Conservation (phyloP, 2,797 vertebrate genomes). For the Etheostoma perlongum region DNA sequence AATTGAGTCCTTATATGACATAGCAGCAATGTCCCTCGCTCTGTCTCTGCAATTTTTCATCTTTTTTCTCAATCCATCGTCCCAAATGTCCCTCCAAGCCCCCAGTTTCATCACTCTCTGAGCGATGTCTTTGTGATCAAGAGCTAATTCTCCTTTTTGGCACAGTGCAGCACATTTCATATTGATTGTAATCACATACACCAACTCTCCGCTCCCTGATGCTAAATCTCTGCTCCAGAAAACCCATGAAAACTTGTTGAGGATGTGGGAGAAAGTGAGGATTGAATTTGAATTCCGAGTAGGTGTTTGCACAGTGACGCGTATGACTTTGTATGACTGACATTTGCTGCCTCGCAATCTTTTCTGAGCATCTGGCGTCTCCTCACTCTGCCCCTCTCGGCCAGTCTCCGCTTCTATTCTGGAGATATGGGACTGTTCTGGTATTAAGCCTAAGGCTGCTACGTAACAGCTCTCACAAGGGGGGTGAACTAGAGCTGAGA, state of each 20-base stretch:
- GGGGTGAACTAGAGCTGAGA: slow-evolving; percentile 27
- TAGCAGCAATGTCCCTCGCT: not conserved
- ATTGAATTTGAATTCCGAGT: slow-evolving; percentile 27
- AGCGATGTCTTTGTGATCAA: slow-evolving; percentile 34
- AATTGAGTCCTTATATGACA: slow-evolving; percentile 2
- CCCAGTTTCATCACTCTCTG: slow-evolving; percentile 9
- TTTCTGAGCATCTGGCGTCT: not conserved
- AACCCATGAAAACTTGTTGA: slow-evolving; percentile 11
- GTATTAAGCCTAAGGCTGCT: slow-evolving; percentile 41
- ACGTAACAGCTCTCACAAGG: slow-evolving; percentile 24
- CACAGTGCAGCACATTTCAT: slow-evolving; percentile 27
- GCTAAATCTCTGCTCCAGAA: slow-evolving; percentile 48
- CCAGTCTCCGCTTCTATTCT: slow-evolving; percentile 8
- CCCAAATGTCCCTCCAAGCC: slow-evolving; percentile 8
- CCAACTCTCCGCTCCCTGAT: slow-evolving; percentile 1
- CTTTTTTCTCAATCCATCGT: slow-evolving; percentile 2
- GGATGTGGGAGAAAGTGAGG: slow-evolving; percentile 13
- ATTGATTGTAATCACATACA: slow-evolving; percentile 40
- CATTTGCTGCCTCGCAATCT: slow-evolving; percentile 18
- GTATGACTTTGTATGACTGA: slow-evolving; percentile 17
- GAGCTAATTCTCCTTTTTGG: slow-evolving; percentile 45
- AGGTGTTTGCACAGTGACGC: slow-evolving; percentile 11
- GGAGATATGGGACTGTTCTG: slow-evolving; percentile 31
- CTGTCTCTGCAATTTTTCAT: not conserved
- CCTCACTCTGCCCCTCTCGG: slow-evolving; percentile 1